Conservation (phyloP, 2,888 invertebrate species). For the Tholera decimalis region DNA sequence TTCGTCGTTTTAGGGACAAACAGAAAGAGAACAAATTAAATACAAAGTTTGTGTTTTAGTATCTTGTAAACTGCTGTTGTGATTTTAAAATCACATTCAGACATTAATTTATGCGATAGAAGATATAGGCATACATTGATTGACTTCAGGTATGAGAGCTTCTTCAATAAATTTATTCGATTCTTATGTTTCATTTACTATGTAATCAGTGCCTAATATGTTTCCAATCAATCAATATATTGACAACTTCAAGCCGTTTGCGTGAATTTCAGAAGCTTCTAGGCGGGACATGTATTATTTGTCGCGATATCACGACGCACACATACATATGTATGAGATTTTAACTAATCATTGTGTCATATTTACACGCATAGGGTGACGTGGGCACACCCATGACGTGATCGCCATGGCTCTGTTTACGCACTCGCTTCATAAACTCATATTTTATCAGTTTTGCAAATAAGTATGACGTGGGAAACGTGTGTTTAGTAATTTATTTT, state of each 20-base stretch:
- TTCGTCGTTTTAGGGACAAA: too few species aligned
- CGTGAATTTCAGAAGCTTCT: slow-evolving; percentile 32
- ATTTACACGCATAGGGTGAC: slow-evolving; percentile 51
- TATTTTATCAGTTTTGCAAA: slow-evolving; percentile 57
- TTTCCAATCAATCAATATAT: slow-evolving; percentile 24
- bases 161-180: slow-evolving; percentile 27
- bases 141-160: background rate
- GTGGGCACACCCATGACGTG: slow-evolving; percentile 53
- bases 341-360: slow-evolving; percentile 45
- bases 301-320: slow-evolving; percentile 21
- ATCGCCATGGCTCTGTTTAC: slow-evolving; percentile 36
- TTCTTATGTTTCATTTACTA: slow-evolving; percentile 15
- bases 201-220: slow-evolving; percentile 30
- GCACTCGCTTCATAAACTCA: slow-evolving; percentile 17
- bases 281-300: slow-evolving; percentile 34
- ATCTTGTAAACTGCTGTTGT: too few species aligned
- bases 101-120: too few species aligned
- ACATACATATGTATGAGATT: slow-evolving; percentile 37
- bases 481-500: slow-evolving; percentile 17
- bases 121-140: too few species aligned
- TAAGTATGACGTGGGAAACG: slow-evolving; percentile 58
- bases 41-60: too few species aligned
- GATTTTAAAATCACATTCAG: too few species aligned
- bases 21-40: too few species aligned
- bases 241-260: slow-evolving; percentile 18